Percentiles rank a stretch among this genome's conserved stretches.
phyloP scores from a whole-genome alignment of 2,888 invertebrate genomes.

The Tinea semifulvella region DNA sequence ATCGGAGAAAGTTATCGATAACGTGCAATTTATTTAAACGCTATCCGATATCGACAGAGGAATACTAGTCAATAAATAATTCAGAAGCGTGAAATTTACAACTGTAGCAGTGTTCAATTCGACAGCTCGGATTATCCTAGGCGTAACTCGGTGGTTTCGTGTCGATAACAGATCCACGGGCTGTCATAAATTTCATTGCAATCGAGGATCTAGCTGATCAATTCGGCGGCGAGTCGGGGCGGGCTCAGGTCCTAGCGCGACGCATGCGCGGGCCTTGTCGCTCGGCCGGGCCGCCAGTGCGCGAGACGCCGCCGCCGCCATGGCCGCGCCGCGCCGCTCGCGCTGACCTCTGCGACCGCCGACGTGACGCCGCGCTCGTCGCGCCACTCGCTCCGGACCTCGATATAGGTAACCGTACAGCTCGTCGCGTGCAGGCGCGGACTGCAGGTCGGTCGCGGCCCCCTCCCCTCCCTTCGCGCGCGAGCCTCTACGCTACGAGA shows the following conservation, averaged over 20 bases:
- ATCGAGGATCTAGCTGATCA: slow-evolving; percentile 60
- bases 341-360: slow-evolving; percentile 44
- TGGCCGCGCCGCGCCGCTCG: slow-evolving; percentile 48
- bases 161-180: slow-evolving; percentile 44
- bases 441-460: slow-evolving; percentile 15
- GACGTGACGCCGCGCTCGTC: slow-evolving; percentile 28
- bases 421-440: slow-evolving; percentile 25
- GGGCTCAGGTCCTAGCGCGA: slow-evolving; percentile 20
- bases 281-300: slow-evolving; percentile 41
- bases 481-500: slow-evolving; percentile 18
- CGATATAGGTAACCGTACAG: slow-evolving; percentile 36
- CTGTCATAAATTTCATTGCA: slow-evolving; percentile 62
- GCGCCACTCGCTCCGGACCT: slow-evolving; percentile 25
- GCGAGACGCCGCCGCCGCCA: slow-evolving; percentile 49
- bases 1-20: too few species aligned
- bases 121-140: slow-evolving; percentile 2
- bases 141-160: slow-evolving; percentile 2
- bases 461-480: slow-evolving; percentile 29
- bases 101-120: background rate
- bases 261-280: slow-evolving; percentile 29
- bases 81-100: background rate
- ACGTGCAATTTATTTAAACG: background rate
- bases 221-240: slow-evolving; percentile 33
- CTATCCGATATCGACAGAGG: too few species aligned
- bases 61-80: background rate